Base-by-base conservation (phyloP, 1,140 invertebrate species). In the Maconellicoccus hirsutus region DNA sequence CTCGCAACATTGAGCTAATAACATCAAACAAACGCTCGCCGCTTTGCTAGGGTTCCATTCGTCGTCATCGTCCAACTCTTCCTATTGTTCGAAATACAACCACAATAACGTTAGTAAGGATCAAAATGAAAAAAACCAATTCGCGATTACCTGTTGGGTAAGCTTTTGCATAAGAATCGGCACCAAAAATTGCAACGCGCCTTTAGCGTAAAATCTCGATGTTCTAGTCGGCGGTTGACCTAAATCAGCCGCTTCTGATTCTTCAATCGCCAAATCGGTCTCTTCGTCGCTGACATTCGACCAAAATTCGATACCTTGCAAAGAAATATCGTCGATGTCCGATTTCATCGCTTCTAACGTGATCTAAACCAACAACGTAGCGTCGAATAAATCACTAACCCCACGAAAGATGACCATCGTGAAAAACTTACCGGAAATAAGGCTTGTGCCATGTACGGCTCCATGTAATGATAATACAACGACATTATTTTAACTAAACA, bases 271-370 rank as follows among this genome's bases (percentile, higher is more conserved):
- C 73, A 99, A 82, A 81, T 98, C 96, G 26, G 98, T 93, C 83
- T 99, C 98, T 82, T 98, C 97, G 82, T 99, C 98, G 77, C 96
- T 97, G 0, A 99, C 96, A 78, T 97, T 98, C 0, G 96, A 99
- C 98, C 98, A 99, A 82, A 99, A 99, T 80, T 99, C 98, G 80
- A 99, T 99, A 74, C 98, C 98, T 82, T 99, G 98, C 52, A 99
- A 83, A 26, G 94, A 89, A 61, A 99, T 90, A 75, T 98, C 94
- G 82, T 98, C 95, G 72, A 90, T 87, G 59, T 96, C 92, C 42
- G 91, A 94, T 81, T 96, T 97, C 94, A 99, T 99, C 16, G 97
- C 96, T 81, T 98, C 93, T 78, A 99, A 83, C 16, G 98, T 98
- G 73, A 99, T 99, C 87, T 90, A 76, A 33, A 75, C 70, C n/a